Evolutionary conservation across 2,797 vertebrate genomes (phyloP), one percentile per base, ranked within the genome.

Genomic region (Phoeniculus purpureus): DNA sequence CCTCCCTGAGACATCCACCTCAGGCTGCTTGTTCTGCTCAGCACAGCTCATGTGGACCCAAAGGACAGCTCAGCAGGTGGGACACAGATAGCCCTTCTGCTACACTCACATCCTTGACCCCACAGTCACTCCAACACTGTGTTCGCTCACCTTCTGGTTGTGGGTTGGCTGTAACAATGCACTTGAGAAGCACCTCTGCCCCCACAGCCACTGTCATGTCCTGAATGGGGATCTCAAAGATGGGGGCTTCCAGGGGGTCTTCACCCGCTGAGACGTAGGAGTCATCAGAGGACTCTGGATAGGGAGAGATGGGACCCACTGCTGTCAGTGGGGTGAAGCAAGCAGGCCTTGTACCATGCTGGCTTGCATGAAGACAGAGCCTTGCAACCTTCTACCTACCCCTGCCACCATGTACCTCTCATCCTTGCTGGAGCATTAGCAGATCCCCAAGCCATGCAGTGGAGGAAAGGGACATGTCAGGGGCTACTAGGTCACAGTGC

Each of bases 261-360:
- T 99, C 99, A 82, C 97, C 99, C 31, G 99, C 99, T 29, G 99
- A 99, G 87, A 99, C 98, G 2, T 99, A 99, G 23, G 99, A 99
- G 94, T 99, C 99, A 3, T 99, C 99, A 0, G 99, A 99, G 55
- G 99, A 99, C 96, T 99, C 99, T 99, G 97, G 76, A 71, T 23
- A 20, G 90, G 87, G 85, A 96, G 72, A 96, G 67, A 86, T 1
- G 21, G 40, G 45, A 16, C 75, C 56, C 26, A 0, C 6, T 34
- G 65, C 48, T 58, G 14, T 91, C 76, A 94, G 67, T 2, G 2
- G 26, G n/a, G 26, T 29, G 40, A 23, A 21, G 1, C 7, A 4
- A 52, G 10, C 1, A 1, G 37, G 3, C 21, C 25, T 55, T 18
- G 37, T 45, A 50, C 73, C 23, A 3, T 1, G 1, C 27, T 0